A percentile compares a stretch with the other conserved stretches of the same genome.
phyloP scores from a whole-genome alignment of 2,797 vertebrate species.

The Paratrypauchen microcephalus region DNA sequence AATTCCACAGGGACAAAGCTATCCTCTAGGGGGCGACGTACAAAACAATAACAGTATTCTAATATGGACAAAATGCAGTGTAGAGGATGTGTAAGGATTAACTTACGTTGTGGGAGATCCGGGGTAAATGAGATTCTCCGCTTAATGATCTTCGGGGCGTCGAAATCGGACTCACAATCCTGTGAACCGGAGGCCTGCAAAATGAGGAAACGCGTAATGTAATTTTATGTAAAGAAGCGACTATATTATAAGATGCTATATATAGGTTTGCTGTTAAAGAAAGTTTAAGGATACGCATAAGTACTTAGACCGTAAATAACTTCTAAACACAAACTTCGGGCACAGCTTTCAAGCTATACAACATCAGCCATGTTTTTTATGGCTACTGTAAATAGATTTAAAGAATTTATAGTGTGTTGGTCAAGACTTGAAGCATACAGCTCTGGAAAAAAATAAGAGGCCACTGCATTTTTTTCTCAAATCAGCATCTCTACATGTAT shows the following conservation, averaged over 20 bases:
- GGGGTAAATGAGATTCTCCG: slow-evolving; percentile 91
- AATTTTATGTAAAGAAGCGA: background rate
- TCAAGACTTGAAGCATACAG: no score
- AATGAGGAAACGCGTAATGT: background rate
- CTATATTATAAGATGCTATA: background rate
- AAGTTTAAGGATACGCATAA: background rate
- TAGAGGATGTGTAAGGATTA: background rate
- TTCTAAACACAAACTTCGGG: background rate
- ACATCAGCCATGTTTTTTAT: background rate
- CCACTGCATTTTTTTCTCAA: no score
- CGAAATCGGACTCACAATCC: slow-evolving; percentile 81
- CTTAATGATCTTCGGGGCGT: slow-evolving; percentile 81
- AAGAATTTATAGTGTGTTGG: no score
- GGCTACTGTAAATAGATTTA: no score
- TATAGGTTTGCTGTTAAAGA: background rate
- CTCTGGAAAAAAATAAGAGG: no score
- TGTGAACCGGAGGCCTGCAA: slow-evolving; percentile 79
- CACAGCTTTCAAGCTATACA: background rate
- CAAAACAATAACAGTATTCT: slow-evolving; percentile 47
- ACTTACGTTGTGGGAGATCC: slow-evolving; percentile 86
- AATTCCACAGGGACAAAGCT: slow-evolving; percentile 22
- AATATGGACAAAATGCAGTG: slow-evolving; percentile 10
- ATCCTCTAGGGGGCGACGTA: slow-evolving; percentile 26
- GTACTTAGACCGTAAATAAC: background rate
- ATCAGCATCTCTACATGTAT: no score